Evolutionary conservation across 2,797 vertebrate genomes (phyloP), one percentile per base, ranked within the genome.

Genomic region (Myotis myotis): DNA sequence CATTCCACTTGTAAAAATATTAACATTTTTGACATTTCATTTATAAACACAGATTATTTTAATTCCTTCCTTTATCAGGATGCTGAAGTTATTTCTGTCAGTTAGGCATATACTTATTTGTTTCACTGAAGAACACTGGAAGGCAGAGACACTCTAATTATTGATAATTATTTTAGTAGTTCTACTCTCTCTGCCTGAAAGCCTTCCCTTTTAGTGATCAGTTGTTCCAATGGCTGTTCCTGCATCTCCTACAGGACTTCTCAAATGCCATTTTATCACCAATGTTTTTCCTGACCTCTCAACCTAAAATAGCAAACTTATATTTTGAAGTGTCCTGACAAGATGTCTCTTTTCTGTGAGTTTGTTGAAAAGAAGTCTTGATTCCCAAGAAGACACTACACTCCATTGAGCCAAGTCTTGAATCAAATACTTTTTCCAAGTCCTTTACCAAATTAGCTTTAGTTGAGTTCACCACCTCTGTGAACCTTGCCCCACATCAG

Each of bases 1-100:
- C 79, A 83, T 47, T 15, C 76, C 75, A 88, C 91, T 97, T 91
- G 89, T 22, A 96, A 95, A 96, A 95, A 94, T 95, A 23, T 44
- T 75, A 36, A 95, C 80, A 41, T 95, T 97, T 96, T 66, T 57
- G 89, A 90, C 93, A 68, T 71, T 96, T 93, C 79, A 68, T 83
- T 96, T 93, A 96, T 91, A 95, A 97, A 96, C 53, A 38, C 36
- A 85, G 10, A 2, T 51, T 96, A 82, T 92, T 16, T 93, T 44
- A 97, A 51, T 87, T 90, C 49, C n/a, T 89, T 11, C 15, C 49
- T 74, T 74, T 94, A 38, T 71, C n/a, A 95, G 83, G 72, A 49
- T 97, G 16, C 66, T 97, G 92, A 92, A 87, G 13, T 86, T 91
- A 70, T 51, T n/a, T 44, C 4, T 62, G 4, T 23, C 44, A 87